phyloP scores from a whole-genome alignment of 2,113 vertebrate species.

The Bubo blakistoni region DNA sequence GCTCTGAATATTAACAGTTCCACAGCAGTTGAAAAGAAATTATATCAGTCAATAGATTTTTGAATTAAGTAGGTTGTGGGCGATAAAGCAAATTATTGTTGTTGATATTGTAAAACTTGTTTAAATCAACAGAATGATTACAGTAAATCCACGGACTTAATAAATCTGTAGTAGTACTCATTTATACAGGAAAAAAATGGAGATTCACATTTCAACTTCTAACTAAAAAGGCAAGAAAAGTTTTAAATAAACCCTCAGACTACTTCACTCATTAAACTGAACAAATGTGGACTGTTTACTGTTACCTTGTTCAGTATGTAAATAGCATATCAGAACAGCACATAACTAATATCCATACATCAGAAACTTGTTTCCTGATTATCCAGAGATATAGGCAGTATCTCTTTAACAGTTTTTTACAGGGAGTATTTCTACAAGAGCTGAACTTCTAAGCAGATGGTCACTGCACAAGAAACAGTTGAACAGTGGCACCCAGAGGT shows the following conservation, averaged over 20 bases:
- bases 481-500: constrained; percentile 82
- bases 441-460: constrained; percentile 35
- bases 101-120: constrained; percentile 65
- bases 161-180: constrained; percentile 18
- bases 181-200: not conserved
- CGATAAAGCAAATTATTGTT: constrained; percentile 75
- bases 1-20: constrained; percentile 70
- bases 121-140: constrained; percentile 63
- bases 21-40: constrained; percentile 69
- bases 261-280: not conserved
- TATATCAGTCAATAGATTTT: constrained; percentile 70
- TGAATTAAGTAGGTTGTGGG: constrained; percentile 70
- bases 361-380: constrained; percentile 51
- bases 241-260: not conserved
- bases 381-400: constrained; percentile 44
- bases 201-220: not conserved
- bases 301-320: constrained; percentile 42
- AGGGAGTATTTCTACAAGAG: constrained; percentile 41
- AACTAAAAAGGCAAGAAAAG: not conserved
- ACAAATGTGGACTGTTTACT: not conserved
- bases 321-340: constrained; percentile 26
- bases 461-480: constrained; percentile 72
- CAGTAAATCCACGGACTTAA: constrained; percentile 33
- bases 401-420: constrained; percentile 69
- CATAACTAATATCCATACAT: constrained; percentile 19